Base-by-base conservation (phyloP, 2,797 vertebrate species). In the Sciurus vulgaris region DNA sequence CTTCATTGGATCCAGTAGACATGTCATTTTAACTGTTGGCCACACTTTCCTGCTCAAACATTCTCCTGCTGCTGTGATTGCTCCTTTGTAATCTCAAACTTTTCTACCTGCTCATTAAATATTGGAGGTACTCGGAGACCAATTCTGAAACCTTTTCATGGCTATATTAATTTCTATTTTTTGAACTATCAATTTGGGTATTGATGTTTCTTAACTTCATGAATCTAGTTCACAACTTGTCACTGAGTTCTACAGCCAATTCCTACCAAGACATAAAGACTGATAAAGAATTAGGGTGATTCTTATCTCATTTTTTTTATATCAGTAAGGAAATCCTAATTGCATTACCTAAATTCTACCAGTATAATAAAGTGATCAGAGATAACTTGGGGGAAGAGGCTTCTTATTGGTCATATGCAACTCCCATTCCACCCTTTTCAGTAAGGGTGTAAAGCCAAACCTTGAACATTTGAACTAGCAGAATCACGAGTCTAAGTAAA, bases 101-200 rank as follows among this genome's bases (percentile, higher is more conserved):
- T 13, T 2, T 85, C 67, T 76, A 41, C 4, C 41, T 94, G 26
- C 20, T 74, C 35, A 74, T 54, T 94, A 87, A 61, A 22, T 83
- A 81, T 6, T n/a, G 12, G 54, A 77, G 22, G 17, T 4, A 30
- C 18, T 70, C 24, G 13, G n/a, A 35, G 13, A 6, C 92, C 22
- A 38, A 82, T 85, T 83, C 12, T 44, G 70, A 93, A 94, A n/a
- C 1, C 14, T 49, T 73, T 81, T 94, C 28, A 70, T 82, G n/a
- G 38, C 81, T 72, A 22, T n/a, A 47, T 61, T 81, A 33, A 77
- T 77, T 91, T 72, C n/a, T 61, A 69, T 88, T 44, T 56, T 41
- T 84, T 85, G n/a, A 82, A 44, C 49, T 92, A 35, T 56, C 49
- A 38, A 49, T 38, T 83, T 77, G 61, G 7, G 35, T 51, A 77